These are phyloP conservation scores for Drosophila sp. DNA, from an alignment of 1,140 invertebrate genomes.

Conservation along the genomic window DNA sequence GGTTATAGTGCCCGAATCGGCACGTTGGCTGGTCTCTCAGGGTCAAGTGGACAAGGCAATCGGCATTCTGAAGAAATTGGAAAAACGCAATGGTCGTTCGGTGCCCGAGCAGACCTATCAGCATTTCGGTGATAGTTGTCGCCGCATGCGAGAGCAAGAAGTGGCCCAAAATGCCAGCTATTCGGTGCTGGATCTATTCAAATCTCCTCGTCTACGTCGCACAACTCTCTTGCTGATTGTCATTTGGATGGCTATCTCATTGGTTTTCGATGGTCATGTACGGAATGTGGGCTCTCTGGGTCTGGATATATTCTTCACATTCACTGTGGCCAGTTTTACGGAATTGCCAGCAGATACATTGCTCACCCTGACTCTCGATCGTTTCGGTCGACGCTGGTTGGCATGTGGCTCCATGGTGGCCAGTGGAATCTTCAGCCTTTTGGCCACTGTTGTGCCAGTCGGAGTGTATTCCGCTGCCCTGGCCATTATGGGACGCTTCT, in stretches of 20 bases:
- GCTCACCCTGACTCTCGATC: slow-evolving; percentile 90
- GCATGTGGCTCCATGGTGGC: slow-evolving; percentile 91
- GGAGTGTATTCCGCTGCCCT: slow-evolving; percentile 88
- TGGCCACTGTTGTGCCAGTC: slow-evolving; percentile 88
- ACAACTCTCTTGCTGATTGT: slow-evolving; percentile 90
- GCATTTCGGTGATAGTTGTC: slow-evolving; percentile 85
- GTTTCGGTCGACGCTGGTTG: slow-evolving; percentile 93
- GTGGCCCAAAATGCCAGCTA: slow-evolving; percentile 88
- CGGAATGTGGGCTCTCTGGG: slow-evolving; percentile 91
- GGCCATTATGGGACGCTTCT: slow-evolving; percentile 91
- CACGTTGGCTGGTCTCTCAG: slow-evolving; percentile 92
- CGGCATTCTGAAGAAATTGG: slow-evolving; percentile 90
- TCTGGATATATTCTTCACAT: slow-evolving; percentile 92
- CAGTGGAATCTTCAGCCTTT: slow-evolving; percentile 91
- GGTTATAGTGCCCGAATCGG: slow-evolving; percentile 92
- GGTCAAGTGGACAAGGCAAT: slow-evolving; percentile 91
- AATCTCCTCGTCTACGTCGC: slow-evolving; percentile 87
- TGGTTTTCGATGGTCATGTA: slow-evolving; percentile 94
- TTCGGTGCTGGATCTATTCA: slow-evolving; percentile 91
- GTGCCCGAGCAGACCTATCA: slow-evolving; percentile 89
- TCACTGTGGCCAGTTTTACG: slow-evolving; percentile 91
- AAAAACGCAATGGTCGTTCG: slow-evolving; percentile 89
- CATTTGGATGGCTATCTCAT: slow-evolving; percentile 93
- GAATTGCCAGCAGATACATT: slow-evolving; percentile 90
- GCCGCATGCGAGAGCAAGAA: slow-evolving; percentile 86